phyloP scores from a whole-genome alignment of 2,797 vertebrate genomes.

The Typhlichthys subterraneus region DNA sequence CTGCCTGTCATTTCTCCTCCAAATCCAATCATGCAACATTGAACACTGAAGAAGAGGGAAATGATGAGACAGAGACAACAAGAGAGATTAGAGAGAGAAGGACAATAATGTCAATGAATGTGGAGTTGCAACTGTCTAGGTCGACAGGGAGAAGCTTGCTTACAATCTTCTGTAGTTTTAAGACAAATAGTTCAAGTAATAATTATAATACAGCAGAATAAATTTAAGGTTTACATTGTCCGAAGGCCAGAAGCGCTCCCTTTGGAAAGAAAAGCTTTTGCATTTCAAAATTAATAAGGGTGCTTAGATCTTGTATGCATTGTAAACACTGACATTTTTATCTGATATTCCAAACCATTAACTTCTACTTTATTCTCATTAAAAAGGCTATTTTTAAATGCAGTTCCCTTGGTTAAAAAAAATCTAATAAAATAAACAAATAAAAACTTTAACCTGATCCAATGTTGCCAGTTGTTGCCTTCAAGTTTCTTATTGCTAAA shows the following conservation, averaged over 20 bases:
- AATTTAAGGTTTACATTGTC: conserved; percentile 18
- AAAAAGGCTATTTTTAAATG: neutral
- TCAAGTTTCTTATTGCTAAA: neutral
- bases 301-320: conserved; percentile 18
- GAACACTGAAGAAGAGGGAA: conserved; percentile 55
- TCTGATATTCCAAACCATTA: conserved; percentile 38
- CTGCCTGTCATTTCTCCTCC: conserved; percentile 57
- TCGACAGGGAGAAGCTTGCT: neutral
- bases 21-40: conserved; percentile 71
- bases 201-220: conserved; percentile 25
- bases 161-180: neutral
- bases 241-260: conserved; percentile 15
- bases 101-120: neutral
- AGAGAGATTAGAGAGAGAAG: neutral
- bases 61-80: conserved; percentile 23
- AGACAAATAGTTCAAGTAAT: conserved; percentile 20
- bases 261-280: conserved; percentile 18
- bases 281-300: conserved; percentile 14
- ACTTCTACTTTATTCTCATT: conserved; percentile 26
- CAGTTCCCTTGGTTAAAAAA: neutral
- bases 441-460: conserved; percentile 3
- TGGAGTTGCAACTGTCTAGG: too few relatives aligned
- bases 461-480: conserved; percentile 2
- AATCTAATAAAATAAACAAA: neutral
- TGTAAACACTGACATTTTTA: conserved; percentile 27